A percentile compares a stretch with the other conserved stretches of the same genome.
These are phyloP conservation scores for Scaeva pyrastri DNA, from an alignment of 2,888 invertebrate species.

Conservation along the genomic window DNA sequence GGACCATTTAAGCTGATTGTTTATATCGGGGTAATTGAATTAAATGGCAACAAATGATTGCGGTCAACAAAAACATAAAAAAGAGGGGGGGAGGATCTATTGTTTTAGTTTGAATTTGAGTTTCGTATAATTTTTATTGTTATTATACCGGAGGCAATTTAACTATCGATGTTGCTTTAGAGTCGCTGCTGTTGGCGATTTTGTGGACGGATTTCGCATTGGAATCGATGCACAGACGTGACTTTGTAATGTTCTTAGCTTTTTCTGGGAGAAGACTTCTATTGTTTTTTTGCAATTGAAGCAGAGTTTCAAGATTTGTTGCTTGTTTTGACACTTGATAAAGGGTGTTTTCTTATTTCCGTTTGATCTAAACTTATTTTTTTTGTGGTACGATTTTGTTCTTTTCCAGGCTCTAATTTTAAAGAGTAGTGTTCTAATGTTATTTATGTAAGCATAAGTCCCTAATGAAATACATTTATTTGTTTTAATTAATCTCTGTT, in stretches of 20 bases:
- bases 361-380: too few relatives aligned
- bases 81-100: background rate
- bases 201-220: background rate
- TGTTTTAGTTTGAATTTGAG: conserved; percentile 21
- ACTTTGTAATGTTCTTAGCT: background rate
- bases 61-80: conserved; percentile 33
- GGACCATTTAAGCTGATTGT: conserved; percentile 70
- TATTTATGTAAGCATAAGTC: too few relatives aligned
- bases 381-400: too few relatives aligned
- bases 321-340: too few relatives aligned
- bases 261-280: background rate
- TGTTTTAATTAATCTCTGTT: too few relatives aligned
- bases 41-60: conserved; percentile 68
- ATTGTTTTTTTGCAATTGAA: background rate
- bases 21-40: conserved; percentile 72
- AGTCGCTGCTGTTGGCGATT: background rate
- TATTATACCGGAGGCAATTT: background rate
- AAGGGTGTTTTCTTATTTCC: too few relatives aligned
- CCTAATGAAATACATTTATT: too few relatives aligned
- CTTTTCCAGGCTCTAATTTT: too few relatives aligned
- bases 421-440: too few relatives aligned
- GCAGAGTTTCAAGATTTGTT: background rate
- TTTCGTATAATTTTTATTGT: background rate
- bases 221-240: background rate
- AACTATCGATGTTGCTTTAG: background rate